phyloP scores from a whole-genome alignment of 2,113 vertebrate genomes.

The Coreoperca whiteheadi region DNA sequence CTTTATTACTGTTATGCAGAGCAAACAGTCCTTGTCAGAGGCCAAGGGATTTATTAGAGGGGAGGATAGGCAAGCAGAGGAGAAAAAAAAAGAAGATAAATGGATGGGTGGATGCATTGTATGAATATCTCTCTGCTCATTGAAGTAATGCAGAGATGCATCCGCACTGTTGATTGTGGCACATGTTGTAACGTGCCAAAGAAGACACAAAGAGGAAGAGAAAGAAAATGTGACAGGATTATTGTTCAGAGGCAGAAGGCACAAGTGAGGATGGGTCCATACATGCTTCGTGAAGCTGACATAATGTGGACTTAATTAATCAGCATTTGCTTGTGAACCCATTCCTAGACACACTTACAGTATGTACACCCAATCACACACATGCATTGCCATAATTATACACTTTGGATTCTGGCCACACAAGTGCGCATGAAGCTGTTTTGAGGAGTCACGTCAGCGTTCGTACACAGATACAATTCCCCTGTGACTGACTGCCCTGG shows the following conservation, averaged over 20 bases:
- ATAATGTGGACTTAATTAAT: slow-evolving; percentile 71
- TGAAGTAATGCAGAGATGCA: slow-evolving; percentile 23
- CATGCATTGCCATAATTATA: neutral
- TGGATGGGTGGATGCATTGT: neutral
- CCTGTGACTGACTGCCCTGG: neutral
- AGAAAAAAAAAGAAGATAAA: slow-evolving; percentile 6
- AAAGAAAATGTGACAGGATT: slow-evolving; percentile 34
- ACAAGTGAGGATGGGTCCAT: slow-evolving; percentile 19
- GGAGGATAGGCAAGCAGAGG: slow-evolving; percentile 5
- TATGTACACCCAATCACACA: neutral
- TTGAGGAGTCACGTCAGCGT: slow-evolving; percentile 1
- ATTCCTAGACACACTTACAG: neutral
- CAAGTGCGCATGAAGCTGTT: neutral
- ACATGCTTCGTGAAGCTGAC: slow-evolving; percentile 55
- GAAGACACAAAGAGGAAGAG: slow-evolving; percentile 12
- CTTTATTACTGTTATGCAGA: slow-evolving; percentile 62
- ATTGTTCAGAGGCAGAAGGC: slow-evolving; percentile 46
- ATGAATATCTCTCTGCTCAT: slow-evolving; percentile 25
- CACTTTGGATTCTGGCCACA: slow-evolving; percentile 29
- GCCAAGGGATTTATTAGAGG: slow-evolving; percentile 29
- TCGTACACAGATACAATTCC: slow-evolving; percentile 6
- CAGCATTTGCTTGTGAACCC: slow-evolving; percentile 15
- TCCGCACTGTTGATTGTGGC: slow-evolving; percentile 5
- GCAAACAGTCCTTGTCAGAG: slow-evolving; percentile 44
- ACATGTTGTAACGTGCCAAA: neutral